Evolutionary conservation across 2,113 vertebrate genomes (phyloP), one percentile per base, ranked within the genome.

Genomic region (Ptilonorhynchus violaceus): DNA sequence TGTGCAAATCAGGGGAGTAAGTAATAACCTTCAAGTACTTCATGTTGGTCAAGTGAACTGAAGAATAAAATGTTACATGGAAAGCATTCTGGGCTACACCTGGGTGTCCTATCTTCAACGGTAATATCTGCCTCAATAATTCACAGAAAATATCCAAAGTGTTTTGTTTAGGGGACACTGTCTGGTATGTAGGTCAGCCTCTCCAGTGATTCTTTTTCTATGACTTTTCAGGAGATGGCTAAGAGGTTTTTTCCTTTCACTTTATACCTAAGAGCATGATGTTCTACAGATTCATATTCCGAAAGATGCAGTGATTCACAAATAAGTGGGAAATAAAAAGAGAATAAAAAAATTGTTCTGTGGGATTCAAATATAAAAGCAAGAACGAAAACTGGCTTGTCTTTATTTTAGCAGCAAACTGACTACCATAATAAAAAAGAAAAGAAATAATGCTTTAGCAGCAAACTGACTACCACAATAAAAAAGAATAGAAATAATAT

Each of bases 221-320:
- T 76, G 46, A 44, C 60, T 92, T 89, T 93, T 50, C 22, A 35
- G 52, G 41, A 90, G 47, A 75, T 39, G 27, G 53, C 15, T 70
- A 86, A 53, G 55, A 60, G 3, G 4, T 0, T 67, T 75, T 69
- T 62, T 18, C 13, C 17, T 90, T 95, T 96, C 52, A 13, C 28
- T 85, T 85, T 92, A 56, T 60, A 86, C 13, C 35, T 89, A 83
- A 81, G 31, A 93, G 68, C 82, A 79, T 55, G 39, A 60, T 81
- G 50, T 74, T 92, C 44, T 93, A 67, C 44, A 78, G 79, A 82
- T 35, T 88, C 49, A 13, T 69, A 44, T 53, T 85, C 67, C 95
- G 49, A 93, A 96, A 94, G 67, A 73, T 63, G 72, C 46, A 79
- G 35, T 89, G 78, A 96, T 94, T 97, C 92, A 92, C 78, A 94